A percentile compares a stretch with the other conserved stretches of the same genome.
Evolutionary conservation across 2,113 vertebrate genomes (phyloP).

Genomic region (Catharus minimus): DNA sequence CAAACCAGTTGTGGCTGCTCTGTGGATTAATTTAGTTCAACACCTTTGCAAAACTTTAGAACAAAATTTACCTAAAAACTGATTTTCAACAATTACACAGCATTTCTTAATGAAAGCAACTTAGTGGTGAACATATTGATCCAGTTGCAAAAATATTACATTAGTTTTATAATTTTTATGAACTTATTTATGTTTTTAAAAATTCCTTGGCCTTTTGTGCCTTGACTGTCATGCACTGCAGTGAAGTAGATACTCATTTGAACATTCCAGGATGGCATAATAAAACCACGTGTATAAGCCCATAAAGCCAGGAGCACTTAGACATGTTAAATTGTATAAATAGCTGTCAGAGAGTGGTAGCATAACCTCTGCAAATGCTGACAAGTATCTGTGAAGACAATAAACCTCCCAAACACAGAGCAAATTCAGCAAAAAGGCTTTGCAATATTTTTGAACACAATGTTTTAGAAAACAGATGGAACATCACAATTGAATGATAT

Average conservation of each 20-base stretch:
- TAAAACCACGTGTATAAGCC: neutral
- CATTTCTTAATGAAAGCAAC: neutral
- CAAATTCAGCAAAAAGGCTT: neutral
- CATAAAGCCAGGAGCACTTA: neutral
- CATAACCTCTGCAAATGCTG: neutral
- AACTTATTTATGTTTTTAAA: neutral
- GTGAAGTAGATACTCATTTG: neutral
- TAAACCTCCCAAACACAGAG: neutral
- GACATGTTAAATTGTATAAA: neutral
- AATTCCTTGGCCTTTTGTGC: neutral
- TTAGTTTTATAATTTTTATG: neutral
- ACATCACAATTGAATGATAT: neutral
- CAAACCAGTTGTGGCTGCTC: neutral
- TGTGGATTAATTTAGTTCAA: neutral
- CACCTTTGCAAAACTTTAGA: neutral
- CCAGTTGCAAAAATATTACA: neutral
- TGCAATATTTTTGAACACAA: constrained; percentile 7
- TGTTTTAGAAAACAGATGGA: constrained; percentile 26
- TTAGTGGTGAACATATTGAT: neutral
- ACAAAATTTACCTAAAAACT: neutral
- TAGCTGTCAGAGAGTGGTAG: neutral
- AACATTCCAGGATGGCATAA: neutral
- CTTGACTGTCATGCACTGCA: neutral
- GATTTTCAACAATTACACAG: neutral
- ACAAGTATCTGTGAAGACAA: neutral